phyloP scores from a whole-genome alignment of 37 sponge, comb jelly and placozoan species.

The Spongilla lacustris region DNA sequence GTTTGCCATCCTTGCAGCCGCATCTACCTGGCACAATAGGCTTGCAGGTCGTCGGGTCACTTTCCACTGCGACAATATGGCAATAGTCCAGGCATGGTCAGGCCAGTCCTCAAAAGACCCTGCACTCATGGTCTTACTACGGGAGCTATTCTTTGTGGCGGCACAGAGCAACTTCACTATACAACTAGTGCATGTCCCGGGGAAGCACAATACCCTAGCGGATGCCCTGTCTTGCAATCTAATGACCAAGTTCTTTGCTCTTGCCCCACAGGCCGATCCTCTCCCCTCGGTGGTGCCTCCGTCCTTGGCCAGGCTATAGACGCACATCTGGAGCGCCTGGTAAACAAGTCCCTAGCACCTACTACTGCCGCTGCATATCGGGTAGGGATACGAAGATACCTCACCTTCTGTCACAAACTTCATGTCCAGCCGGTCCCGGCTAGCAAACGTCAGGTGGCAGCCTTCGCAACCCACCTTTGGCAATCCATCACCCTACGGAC shows the following conservation, averaged over 20 bases:
- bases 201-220: too few relatives aligned
- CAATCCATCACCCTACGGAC: background rate
- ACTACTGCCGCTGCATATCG: constrained; percentile 26
- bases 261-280: too few relatives aligned
- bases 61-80: constrained; percentile 43
- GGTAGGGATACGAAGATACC: background rate
- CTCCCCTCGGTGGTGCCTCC: too few relatives aligned
- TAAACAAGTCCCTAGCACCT: constrained; percentile 3
- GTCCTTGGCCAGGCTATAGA: too few relatives aligned
- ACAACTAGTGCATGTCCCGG: constrained; percentile 1
- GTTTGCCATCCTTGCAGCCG: constrained; percentile 32
- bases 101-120: constrained; percentile 27
- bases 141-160: constrained; percentile 11
- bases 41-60: background rate
- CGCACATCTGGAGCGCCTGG: too few relatives aligned
- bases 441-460: background rate
- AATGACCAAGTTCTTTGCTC: constrained; percentile 3
- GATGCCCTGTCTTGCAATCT: constrained; percentile 44
- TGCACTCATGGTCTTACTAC: constrained; percentile 9
- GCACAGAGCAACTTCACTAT: constrained; percentile 17
- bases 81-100: constrained; percentile 26
- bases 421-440: constrained; percentile 28
- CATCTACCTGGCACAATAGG: constrained; percentile 16
- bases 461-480: constrained; percentile 16
- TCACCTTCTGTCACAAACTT: background rate